Conservation (phyloP, 2,888 invertebrate genomes). For the Cataglyphis albicans region DNA sequence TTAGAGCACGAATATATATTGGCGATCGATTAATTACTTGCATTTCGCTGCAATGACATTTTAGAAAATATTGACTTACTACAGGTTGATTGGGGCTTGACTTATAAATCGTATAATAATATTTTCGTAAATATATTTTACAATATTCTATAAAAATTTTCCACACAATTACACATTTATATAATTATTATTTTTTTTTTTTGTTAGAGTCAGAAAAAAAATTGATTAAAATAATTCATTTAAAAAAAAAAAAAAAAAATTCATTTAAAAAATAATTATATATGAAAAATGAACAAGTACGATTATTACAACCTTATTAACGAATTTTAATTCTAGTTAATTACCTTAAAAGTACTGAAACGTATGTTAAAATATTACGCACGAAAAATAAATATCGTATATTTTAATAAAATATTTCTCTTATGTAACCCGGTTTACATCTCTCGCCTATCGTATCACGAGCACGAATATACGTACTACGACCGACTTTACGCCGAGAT, state of each 20-base stretch:
- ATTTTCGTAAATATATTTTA: not conserved
- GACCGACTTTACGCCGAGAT: constrained; percentile 42
- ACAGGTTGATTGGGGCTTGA: constrained; percentile 60
- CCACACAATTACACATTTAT: not conserved
- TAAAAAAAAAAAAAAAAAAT: constrained; percentile 7
- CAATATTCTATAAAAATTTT: constrained; percentile 17
- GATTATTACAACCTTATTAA: not conserved
- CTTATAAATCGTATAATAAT: constrained; percentile 1
- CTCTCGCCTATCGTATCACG: constrained; percentile 22
- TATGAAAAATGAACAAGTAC: not conserved
- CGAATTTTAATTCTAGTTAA: not conserved
- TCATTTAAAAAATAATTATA: constrained; percentile 29
- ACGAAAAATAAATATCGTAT: not conserved
- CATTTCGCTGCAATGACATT: constrained; percentile 56
- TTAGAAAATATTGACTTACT: constrained; percentile 63
- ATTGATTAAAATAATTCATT: constrained; percentile 27
- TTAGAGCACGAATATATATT: constrained; percentile 37
- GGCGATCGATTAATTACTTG: constrained; percentile 40
- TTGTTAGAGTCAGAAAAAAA: not conserved
- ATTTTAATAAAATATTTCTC: not conserved
- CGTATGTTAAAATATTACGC: not conserved
- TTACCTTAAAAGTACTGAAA: not conserved
- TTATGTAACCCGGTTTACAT: not conserved
- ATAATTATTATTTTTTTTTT: not conserved
- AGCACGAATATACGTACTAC: not conserved